Percentiles rank a stretch among this genome's conserved stretches.
phyloP scores from a whole-genome alignment of 2,113 vertebrate genomes.

The Percina caprodes region DNA sequence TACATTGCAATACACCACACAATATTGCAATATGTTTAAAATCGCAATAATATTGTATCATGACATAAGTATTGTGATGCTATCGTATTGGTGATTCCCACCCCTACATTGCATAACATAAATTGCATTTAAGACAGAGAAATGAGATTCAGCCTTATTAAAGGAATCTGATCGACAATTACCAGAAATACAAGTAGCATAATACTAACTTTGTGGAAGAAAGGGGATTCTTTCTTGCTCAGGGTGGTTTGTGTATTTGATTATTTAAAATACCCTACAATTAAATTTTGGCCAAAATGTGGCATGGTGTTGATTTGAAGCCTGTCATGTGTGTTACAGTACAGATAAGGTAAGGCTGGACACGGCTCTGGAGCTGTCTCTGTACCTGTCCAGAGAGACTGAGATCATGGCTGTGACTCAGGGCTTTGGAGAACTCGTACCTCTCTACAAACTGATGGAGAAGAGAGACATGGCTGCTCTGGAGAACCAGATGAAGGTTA shows the following conservation, averaged over 20 bases:
- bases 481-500: constrained; percentile 86
- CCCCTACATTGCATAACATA: too few relatives aligned
- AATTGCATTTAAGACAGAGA: too few relatives aligned
- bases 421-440: constrained; percentile 88
- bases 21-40: too few relatives aligned
- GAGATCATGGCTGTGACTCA: constrained; percentile 90
- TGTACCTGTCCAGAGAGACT: constrained; percentile 89
- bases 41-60: too few relatives aligned
- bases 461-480: constrained; percentile 86
- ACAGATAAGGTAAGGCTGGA: constrained; percentile 87
- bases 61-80: too few relatives aligned
- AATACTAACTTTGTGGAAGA: background rate
- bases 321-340: constrained; percentile 67
- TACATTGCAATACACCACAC: too few relatives aligned
- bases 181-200: background rate
- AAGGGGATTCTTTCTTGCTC: background rate
- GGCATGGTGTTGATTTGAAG: background rate
- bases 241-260: background rate
- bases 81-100: too few relatives aligned
- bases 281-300: background rate
- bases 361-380: constrained; percentile 89
- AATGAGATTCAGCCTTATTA: too few relatives aligned
- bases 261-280: background rate
- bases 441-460: constrained; percentile 92
- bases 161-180: too few relatives aligned